phyloP scores from a whole-genome alignment of 2,113 vertebrate species.

The Platycercus adscitus region DNA sequence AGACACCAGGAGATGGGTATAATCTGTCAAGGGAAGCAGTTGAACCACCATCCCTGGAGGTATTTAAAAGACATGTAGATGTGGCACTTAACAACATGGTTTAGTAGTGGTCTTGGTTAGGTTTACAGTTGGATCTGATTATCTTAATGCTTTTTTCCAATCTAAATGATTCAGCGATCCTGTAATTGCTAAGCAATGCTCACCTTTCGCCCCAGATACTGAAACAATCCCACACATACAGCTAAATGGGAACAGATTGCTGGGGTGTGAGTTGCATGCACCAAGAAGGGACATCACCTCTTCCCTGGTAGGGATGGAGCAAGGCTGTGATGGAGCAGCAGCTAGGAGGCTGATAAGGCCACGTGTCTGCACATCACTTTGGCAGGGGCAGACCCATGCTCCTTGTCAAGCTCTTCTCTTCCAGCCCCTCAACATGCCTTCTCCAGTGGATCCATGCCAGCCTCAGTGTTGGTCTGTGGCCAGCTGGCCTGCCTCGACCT shows the following conservation, averaged over 20 bases:
- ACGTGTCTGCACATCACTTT: background rate
- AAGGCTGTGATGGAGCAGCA: background rate
- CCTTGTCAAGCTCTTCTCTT: background rate
- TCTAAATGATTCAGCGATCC: background rate
- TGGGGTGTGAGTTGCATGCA: background rate
- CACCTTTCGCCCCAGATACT: background rate
- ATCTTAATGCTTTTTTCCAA: background rate
- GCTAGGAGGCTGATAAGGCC: background rate
- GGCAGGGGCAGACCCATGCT: background rate
- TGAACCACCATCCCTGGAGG: background rate
- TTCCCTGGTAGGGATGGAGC: background rate
- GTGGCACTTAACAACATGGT: background rate
- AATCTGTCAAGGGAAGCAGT: background rate
- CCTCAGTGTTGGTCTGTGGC: background rate
- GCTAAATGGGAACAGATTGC: background rate
- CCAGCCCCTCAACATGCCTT: background rate
- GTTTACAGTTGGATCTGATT: background rate
- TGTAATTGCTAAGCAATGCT: background rate
- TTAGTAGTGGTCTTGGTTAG: background rate
- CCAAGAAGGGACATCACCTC: background rate
- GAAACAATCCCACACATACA: background rate
- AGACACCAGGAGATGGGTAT: background rate
- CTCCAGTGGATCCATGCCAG: background rate
- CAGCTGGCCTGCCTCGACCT: constrained; percentile 11
- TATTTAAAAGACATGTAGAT: background rate